Percentiles rank a stretch among this genome's conserved stretches.
phyloP scores from a whole-genome alignment of 2,113 vertebrate species.

The Periophthalmodon schlosseri region DNA sequence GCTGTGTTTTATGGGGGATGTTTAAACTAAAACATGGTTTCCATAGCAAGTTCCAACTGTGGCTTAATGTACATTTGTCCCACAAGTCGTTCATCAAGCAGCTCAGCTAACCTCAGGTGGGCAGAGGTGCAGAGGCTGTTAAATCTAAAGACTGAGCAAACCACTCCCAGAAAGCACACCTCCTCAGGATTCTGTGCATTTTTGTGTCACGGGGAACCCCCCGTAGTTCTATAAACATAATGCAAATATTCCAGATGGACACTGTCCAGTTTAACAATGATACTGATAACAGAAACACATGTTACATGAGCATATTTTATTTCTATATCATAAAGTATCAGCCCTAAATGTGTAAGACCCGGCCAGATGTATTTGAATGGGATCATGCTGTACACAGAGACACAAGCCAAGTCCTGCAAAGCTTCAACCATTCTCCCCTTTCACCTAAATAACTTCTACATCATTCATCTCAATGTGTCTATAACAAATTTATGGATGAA shows the following conservation, averaged over 20 bases:
- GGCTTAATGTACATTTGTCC: conserved; percentile 17
- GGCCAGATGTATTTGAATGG: conserved; percentile 20
- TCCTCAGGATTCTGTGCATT: conserved; percentile 25
- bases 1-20: conserved; percentile 8
- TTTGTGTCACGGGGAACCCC: conserved; percentile 17
- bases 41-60: conserved; percentile 15
- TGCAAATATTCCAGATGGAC: conserved; percentile 32
- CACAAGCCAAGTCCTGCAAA: conserved; percentile 15
- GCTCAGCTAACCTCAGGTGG: conserved; percentile 24
- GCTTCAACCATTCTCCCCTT: conserved; percentile 24
- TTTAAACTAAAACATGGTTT: conserved; percentile 39
- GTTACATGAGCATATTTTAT: conserved; percentile 17
- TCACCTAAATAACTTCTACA: conserved; percentile 6
- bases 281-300: conserved; percentile 9
- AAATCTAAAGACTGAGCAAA: conserved; percentile 16
- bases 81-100: conserved; percentile 22
- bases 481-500: too few species aligned
- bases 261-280: conserved; percentile 13
- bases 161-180: conserved; percentile 24
- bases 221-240: conserved; percentile 10
- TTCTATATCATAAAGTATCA: conserved; percentile 23
- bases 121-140: neutral
- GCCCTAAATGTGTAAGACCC: neutral
- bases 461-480: neutral
- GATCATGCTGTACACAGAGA: conserved; percentile 8